These are phyloP conservation scores for Aphidoletes aphidimyza DNA, from an alignment of 2,888 invertebrate genomes.

Conservation along the genomic window DNA sequence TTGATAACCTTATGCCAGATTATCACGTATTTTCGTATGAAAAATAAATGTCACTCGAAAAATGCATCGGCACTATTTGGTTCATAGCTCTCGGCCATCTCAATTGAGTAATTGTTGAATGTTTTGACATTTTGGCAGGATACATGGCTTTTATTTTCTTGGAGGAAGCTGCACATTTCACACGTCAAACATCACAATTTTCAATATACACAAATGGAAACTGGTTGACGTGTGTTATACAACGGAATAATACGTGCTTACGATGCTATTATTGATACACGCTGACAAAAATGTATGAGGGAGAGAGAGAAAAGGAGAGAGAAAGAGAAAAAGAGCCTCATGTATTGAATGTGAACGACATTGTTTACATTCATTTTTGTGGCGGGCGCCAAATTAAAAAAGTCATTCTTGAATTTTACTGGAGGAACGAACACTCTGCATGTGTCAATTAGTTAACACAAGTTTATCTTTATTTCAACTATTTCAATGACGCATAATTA, in stretches of 20 bases:
- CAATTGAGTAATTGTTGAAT: constrained; percentile 37
- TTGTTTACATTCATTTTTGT: background rate
- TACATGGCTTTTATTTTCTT: background rate
- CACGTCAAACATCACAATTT: background rate
- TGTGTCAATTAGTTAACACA: background rate
- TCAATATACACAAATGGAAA: background rate
- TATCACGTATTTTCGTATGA: background rate
- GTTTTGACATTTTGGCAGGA: constrained; percentile 42
- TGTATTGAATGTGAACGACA: background rate
- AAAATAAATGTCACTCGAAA: background rate
- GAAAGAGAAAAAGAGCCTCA: background rate
- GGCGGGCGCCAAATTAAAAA: constrained; percentile 22
- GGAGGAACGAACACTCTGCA: background rate
- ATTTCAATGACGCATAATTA: background rate
- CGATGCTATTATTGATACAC: no score
- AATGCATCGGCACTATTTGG: no score
- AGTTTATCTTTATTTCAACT: background rate
- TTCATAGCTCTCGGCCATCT: background rate
- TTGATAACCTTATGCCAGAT: background rate
- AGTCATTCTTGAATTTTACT: background rate
- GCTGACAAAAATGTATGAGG: background rate
- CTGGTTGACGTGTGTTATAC: background rate
- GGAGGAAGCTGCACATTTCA: constrained; percentile 13
- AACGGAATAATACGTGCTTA: no score
- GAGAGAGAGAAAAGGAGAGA: background rate